phyloP scores from a whole-genome alignment of 2,113 vertebrate species.

The Neodontobutis hainanensis region DNA sequence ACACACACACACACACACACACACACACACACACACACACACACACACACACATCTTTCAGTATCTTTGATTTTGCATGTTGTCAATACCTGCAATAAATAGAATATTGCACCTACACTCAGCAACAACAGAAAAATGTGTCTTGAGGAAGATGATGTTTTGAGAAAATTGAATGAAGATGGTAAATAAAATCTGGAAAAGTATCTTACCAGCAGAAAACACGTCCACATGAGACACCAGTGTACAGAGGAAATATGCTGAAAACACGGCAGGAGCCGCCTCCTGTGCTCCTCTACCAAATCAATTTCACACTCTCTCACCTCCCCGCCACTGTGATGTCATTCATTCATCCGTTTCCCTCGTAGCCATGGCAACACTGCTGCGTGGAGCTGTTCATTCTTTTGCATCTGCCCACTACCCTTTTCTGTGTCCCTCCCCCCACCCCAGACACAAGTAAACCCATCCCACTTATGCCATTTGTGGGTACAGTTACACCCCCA shows the following conservation, averaged over 20 bases:
- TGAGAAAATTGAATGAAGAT: too few relatives aligned
- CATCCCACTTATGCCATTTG: slow-evolving; percentile 56
- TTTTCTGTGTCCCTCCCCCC: slow-evolving; percentile 45
- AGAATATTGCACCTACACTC: slow-evolving; percentile 3
- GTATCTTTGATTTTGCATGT: slow-evolving; percentile 7
- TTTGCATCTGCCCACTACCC: slow-evolving; percentile 64
- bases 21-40: neutral
- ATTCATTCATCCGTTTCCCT: slow-evolving; percentile 91
- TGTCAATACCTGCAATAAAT: slow-evolving; percentile 22
- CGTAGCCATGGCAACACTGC: slow-evolving; percentile 89
- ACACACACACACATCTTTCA: neutral
- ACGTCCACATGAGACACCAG: slow-evolving; percentile 59
- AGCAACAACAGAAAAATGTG: neutral
- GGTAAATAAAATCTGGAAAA: slow-evolving; percentile 5
- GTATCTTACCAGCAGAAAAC: slow-evolving; percentile 80
- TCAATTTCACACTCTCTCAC: slow-evolving; percentile 95
- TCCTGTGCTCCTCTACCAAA: slow-evolving; percentile 83
- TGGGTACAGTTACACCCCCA: slow-evolving; percentile 67
- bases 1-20: slow-evolving; percentile 5
- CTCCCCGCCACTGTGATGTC: slow-evolving; percentile 87
- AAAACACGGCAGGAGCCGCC: slow-evolving; percentile 63
- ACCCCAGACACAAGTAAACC: slow-evolving; percentile 52
- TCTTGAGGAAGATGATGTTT: slow-evolving; percentile 19
- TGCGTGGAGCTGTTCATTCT: slow-evolving; percentile 79
- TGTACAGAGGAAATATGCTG: slow-evolving; percentile 70